Conservation (phyloP, 2,797 vertebrate species). For the Coregonus sp. region DNA sequence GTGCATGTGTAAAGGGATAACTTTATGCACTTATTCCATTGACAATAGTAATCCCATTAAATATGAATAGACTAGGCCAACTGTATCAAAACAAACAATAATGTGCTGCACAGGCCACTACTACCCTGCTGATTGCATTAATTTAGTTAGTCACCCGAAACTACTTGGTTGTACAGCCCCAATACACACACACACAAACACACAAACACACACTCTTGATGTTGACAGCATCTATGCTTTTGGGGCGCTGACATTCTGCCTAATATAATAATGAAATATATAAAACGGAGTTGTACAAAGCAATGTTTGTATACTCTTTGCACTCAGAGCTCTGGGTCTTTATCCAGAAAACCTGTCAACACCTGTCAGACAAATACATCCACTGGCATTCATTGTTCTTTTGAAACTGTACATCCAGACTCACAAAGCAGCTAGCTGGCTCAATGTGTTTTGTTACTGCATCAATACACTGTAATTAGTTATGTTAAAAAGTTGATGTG, state of each 20-base stretch:
- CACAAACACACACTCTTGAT: not conserved
- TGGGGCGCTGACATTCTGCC: not conserved
- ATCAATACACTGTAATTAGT: conserved; percentile 41
- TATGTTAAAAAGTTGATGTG: conserved; percentile 33
- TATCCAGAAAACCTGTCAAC: not conserved
- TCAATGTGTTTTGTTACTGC: conserved; percentile 36
- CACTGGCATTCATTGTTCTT: not conserved
- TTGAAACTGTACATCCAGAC: conserved; percentile 14
- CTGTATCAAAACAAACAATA: not conserved
- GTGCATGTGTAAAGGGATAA: too few species aligned
- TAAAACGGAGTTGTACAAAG: not conserved
- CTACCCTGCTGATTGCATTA: not conserved
- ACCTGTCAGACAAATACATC: conserved; percentile 1
- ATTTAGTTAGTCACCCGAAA: not conserved
- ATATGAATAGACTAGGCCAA: not conserved
- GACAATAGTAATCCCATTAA: too few species aligned
- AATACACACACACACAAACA: not conserved
- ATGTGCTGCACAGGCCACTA: not conserved
- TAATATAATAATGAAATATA: not conserved
- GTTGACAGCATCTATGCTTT: not conserved
- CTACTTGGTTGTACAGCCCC: not conserved
- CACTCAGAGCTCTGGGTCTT: not conserved
- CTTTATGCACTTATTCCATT: too few species aligned
- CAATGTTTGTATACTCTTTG: not conserved
- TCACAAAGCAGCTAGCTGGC: conserved; percentile 12